Evolutionary conservation across 1,140 invertebrate genomes (phyloP), one percentile per base, ranked within the genome.

Genomic region (Aphelinus certus): DNA sequence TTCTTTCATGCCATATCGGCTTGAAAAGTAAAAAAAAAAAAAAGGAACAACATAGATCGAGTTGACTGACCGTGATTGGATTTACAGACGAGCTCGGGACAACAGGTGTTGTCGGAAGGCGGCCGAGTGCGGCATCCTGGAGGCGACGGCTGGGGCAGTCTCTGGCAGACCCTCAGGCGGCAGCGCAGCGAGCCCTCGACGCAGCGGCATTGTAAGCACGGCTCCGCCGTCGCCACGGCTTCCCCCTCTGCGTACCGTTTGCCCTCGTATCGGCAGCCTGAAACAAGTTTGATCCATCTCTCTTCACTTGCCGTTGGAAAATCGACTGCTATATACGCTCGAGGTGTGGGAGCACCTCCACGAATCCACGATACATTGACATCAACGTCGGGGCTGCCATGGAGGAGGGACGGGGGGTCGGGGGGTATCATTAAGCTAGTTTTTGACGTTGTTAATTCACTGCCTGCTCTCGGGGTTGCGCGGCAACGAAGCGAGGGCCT

Each of bases 181-280:
- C 95, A 96, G 55, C 94, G 89, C 49, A 95, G 87, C 7, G 92
- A 91, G 67, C 92, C 92, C 2, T 90, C 90, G 45, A 87, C 88
- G 84, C 95, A 96, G 73, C 90, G 90, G 85, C 95, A 96, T 74
- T 90, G 91, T 48, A 96, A 87, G 83, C 95, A 96, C 9, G 94
- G 92, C 81, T 95, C 93, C 51, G 89, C 86, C 62, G 93, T 94
- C 72, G 85, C 81, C 72, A 95, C 93, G 58, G 88, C 78, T 9
- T 88, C 85, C 57, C 91, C 92, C 81, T 92, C 91, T n/a, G 88
- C 87, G 81, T 90, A 91, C 83, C 89, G 90, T 56, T 89, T 89
- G 46, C 90, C 91, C 79, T 92, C 91, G 82, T 93, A 93, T 82
- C 90, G 88, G 83, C 93, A 94, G 67, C 89, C 91, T 92, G 83